phyloP scores from a whole-genome alignment of 1,140 invertebrate genomes.

The Zophobas atratus region DNA sequence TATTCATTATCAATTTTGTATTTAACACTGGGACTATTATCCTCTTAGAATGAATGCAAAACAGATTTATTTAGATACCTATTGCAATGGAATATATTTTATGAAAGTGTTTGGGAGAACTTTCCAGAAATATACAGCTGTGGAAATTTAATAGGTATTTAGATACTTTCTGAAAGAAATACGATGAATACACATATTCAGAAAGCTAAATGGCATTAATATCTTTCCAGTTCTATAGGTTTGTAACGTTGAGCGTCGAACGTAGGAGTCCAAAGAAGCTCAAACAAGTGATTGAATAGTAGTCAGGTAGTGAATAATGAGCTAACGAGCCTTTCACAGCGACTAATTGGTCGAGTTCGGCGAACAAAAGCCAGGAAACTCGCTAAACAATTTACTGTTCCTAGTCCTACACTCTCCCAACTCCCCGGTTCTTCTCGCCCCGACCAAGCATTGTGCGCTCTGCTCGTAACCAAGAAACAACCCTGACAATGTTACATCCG shows the following conservation, averaged over 20 bases:
- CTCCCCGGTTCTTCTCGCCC: slow-evolving; percentile 36
- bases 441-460: slow-evolving; percentile 15
- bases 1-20: too few relatives aligned
- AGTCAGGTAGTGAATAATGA: slow-evolving; percentile 59
- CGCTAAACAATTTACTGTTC: slow-evolving; percentile 59
- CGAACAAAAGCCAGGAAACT: slow-evolving; percentile 59
- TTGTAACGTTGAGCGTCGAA: not conserved
- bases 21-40: too few relatives aligned
- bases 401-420: slow-evolving; percentile 41
- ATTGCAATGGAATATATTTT: not conserved
- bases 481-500: slow-evolving; percentile 32
- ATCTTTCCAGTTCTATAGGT: slow-evolving; percentile 31
- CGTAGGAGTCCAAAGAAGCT: slow-evolving; percentile 47
- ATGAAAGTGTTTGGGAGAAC: not conserved
- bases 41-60: too few relatives aligned
- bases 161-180: slow-evolving; percentile 13
- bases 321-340: slow-evolving; percentile 59
- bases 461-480: slow-evolving; percentile 34
- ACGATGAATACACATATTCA: slow-evolving; percentile 30
- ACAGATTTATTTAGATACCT: too few relatives aligned
- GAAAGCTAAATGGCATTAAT: slow-evolving; percentile 32
- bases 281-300: slow-evolving; percentile 60
- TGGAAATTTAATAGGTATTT: slow-evolving; percentile 34
- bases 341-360: slow-evolving; percentile 57
- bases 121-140: slow-evolving; percentile 16